Evolutionary conservation across 2,797 vertebrate species (phyloP).

Genomic region (Cyclura pinguis): DNA sequence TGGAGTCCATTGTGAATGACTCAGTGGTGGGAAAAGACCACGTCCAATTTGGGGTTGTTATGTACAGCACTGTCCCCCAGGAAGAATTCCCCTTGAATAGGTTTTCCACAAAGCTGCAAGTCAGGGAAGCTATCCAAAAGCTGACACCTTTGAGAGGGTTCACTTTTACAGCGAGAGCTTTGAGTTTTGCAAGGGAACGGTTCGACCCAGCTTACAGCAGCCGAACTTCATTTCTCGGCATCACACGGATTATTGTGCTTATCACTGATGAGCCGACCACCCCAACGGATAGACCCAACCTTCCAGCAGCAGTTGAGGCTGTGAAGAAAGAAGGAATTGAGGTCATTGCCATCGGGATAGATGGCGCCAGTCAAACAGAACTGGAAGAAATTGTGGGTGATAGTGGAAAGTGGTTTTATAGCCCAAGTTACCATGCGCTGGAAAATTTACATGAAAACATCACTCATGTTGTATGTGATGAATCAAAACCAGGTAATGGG

Average conservation of each 20-base stretch:
- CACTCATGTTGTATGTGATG: conserved; percentile 75
- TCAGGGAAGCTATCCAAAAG: conserved; percentile 73
- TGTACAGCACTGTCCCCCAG: conserved; percentile 68
- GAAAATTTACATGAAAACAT: conserved; percentile 79
- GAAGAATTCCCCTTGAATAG: conserved; percentile 75
- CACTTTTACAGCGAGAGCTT: conserved; percentile 80
- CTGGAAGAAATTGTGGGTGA: conserved; percentile 78
- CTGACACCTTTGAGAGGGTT: conserved; percentile 60
- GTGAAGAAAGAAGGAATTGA: conserved; percentile 69
- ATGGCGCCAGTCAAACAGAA: conserved; percentile 68
- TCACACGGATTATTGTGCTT: conserved; percentile 83
- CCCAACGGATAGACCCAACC: conserved; percentile 38
- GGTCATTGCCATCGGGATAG: conserved; percentile 83
- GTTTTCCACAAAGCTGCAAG: conserved; percentile 65
- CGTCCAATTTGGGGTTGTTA: conserved; percentile 82
- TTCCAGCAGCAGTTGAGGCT: conserved; percentile 54
- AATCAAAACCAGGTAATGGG: conserved; percentile 81
- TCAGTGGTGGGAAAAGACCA: conserved; percentile 77
- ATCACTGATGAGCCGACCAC: conserved; percentile 84
- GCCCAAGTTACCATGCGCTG: conserved; percentile 76
- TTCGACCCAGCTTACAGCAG: conserved; percentile 77
- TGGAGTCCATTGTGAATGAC: conserved; percentile 81
- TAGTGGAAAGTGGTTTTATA: conserved; percentile 76
- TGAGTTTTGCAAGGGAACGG: conserved; percentile 74
- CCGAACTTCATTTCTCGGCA: conserved; percentile 37